These are phyloP conservation scores for Monopterus albus DNA, from an alignment of 2,113 vertebrate species.

Conservation along the genomic window DNA sequence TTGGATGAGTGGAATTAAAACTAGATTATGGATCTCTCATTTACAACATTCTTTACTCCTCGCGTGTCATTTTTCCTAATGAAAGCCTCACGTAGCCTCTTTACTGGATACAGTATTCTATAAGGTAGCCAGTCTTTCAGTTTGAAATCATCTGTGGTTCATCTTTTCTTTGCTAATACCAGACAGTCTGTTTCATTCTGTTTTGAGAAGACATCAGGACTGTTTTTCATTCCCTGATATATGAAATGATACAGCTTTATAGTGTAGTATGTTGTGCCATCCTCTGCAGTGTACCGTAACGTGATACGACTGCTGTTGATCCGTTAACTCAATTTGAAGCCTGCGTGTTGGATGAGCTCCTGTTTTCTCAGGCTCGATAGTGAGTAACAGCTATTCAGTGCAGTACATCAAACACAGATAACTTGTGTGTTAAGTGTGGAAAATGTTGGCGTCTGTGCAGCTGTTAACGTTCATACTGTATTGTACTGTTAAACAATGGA, in stretches of 20 bases:
- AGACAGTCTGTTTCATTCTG: neutral
- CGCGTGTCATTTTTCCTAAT: neutral
- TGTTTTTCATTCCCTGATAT: neutral
- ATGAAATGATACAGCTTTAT: conserved; percentile 8
- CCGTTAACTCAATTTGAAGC: conserved; percentile 50
- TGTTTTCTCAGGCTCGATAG: conserved; percentile 52
- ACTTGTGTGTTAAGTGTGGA: conserved; percentile 9
- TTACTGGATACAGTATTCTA: neutral
- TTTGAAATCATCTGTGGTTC: neutral
- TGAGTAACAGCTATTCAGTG: conserved; percentile 45
- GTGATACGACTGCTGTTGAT: conserved; percentile 17
- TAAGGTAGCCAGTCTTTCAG: neutral
- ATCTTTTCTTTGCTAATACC: neutral
- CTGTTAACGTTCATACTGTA: too few species aligned
- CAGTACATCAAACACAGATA: conserved; percentile 22
- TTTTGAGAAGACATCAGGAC: neutral
- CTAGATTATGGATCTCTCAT: neutral
- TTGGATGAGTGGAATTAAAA: neutral
- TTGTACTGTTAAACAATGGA: neutral
- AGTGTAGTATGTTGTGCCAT: conserved; percentile 18
- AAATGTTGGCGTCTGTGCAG: too few species aligned
- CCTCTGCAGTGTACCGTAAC: conserved; percentile 39
- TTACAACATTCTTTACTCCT: neutral
- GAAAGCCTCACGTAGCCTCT: neutral
- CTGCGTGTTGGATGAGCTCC: conserved; percentile 22